Evolutionary conservation across 2,797 vertebrate genomes (phyloP).

Genomic region (Microctenopoma lineatum): DNA sequence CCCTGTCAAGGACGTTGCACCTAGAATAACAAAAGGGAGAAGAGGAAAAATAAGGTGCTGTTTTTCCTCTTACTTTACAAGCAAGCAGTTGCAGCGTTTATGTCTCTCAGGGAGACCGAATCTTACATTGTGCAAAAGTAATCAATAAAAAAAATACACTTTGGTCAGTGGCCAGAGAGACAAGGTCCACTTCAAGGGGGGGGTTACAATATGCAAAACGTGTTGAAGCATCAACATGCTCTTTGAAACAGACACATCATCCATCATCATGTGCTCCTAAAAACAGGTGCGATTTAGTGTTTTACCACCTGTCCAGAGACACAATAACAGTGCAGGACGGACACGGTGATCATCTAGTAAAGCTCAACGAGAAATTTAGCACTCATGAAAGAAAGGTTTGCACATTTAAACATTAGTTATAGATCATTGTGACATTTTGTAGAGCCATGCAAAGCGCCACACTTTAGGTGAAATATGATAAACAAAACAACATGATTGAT

Average conservation of each 20-base stretch:
- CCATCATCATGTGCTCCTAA: conserved; percentile 8
- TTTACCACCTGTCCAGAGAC: conserved; percentile 10
- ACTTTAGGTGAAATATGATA: conserved; percentile 18
- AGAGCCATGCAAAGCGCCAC: neutral
- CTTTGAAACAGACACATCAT: conserved; percentile 19
- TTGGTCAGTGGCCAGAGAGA: neutral
- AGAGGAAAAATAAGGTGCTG: neutral
- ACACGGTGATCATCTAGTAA: conserved; percentile 1
- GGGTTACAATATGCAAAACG: neutral
- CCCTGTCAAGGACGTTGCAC: conserved; percentile 23
- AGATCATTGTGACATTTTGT: conserved; percentile 32
- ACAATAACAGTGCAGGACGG: neutral
- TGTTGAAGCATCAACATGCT: neutral
- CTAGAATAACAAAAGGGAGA: conserved; percentile 39
- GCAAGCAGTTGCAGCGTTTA: conserved; percentile 6
- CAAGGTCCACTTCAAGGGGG: neutral
- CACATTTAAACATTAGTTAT: conserved; percentile 27
- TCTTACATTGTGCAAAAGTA: conserved; percentile 21
- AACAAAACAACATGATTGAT: conserved; percentile 1
- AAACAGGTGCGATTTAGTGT: conserved; percentile 9
- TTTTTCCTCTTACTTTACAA: conserved; percentile 13
- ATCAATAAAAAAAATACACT: conserved; percentile 30
- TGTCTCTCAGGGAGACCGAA: conserved; percentile 12
- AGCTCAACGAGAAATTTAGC: conserved; percentile 24
- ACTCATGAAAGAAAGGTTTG: conserved; percentile 18